These are phyloP conservation scores for Ancistrus triradiatus DNA, from an alignment of 2,113 vertebrate species.

Conservation along the genomic window DNA sequence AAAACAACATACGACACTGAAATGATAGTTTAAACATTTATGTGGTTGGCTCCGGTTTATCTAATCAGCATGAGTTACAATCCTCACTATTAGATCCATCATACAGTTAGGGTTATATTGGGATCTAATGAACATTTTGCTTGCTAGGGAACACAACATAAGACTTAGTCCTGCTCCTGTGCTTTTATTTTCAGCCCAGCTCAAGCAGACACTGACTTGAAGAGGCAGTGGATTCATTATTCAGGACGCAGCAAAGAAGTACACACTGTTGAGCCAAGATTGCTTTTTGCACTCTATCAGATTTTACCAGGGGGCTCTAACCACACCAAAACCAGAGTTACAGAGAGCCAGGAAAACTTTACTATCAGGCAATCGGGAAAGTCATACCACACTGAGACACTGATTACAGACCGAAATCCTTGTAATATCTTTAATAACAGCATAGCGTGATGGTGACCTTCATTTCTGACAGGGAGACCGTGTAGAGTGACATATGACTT, in stretches of 20 bases:
- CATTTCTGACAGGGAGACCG: no score
- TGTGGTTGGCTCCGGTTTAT: no score
- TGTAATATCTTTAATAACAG: no score
- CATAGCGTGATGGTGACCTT: no score
- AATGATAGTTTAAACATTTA: no score
- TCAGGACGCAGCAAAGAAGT: slow-evolving; percentile 58
- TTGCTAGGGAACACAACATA: neutral
- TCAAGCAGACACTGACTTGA: slow-evolving; percentile 49
- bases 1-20: no score
- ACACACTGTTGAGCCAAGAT: slow-evolving; percentile 49
- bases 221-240: slow-evolving; percentile 67
- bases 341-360: neutral
- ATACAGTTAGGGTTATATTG: no score
- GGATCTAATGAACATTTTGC: no score
- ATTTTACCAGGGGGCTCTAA: slow-evolving; percentile 27
- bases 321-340: slow-evolving; percentile 2
- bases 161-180: slow-evolving; percentile 27
- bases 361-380: neutral
- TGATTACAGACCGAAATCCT: no score
- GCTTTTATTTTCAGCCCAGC: slow-evolving; percentile 64
- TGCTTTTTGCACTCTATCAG: slow-evolving; percentile 37
- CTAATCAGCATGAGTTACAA: no score
- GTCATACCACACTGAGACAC: neutral
- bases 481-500: no score
- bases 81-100: no score